phyloP scores from a whole-genome alignment of 2,888 invertebrate species.

The Limnephilus marmoratus region DNA sequence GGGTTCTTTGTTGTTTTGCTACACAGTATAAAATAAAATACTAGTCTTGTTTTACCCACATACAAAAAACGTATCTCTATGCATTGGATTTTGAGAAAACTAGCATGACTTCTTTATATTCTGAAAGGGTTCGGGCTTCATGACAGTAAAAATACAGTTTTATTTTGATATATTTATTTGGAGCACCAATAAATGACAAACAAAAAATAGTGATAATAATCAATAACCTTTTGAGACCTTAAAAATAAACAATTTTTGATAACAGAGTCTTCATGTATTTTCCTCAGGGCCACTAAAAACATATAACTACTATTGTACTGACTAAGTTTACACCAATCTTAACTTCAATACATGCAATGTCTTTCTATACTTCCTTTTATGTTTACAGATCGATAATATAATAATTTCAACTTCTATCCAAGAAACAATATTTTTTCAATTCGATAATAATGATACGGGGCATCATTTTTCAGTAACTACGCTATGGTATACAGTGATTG shows the following conservation, averaged over 20 bases:
- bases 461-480: neutral
- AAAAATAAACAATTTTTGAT: neutral
- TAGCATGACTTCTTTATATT: neutral
- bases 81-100: neutral
- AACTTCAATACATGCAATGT: neutral
- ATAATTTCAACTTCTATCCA: neutral
- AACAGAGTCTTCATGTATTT: neutral
- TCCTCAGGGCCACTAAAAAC: neutral
- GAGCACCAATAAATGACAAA: slow-evolving; percentile 44
- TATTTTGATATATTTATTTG: slow-evolving; percentile 41
- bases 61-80: neutral
- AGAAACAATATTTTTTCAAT: neutral
- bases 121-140: neutral
- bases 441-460: neutral
- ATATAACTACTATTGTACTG: neutral
- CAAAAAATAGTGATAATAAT: neutral
- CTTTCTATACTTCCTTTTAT: neutral
- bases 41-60: neutral
- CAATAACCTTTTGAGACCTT: neutral
- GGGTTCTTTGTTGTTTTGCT: neutral
- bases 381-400: neutral
- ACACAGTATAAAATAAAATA: neutral
- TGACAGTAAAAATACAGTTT: slow-evolving; percentile 2
- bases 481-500: neutral
- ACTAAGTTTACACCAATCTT: neutral